Evolutionary conservation across 2,797 vertebrate genomes (phyloP).

Genomic region (Cryptoprocta ferox): DNA sequence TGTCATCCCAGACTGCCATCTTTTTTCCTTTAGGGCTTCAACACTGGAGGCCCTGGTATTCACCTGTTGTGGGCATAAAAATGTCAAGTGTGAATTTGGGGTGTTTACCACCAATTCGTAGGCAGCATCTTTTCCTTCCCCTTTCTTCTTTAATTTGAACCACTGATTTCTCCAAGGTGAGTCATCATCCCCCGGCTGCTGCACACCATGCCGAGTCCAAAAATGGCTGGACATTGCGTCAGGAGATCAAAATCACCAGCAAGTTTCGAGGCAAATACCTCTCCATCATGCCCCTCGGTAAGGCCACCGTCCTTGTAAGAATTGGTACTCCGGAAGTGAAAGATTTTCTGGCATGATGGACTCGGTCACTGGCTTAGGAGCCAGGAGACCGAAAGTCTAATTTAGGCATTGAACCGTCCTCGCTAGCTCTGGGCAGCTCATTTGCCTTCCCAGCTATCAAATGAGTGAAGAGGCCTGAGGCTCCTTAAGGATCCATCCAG

Average conservation of each 20-base stretch:
- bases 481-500: neutral
- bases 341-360: neutral
- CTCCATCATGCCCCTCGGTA: constrained; percentile 98
- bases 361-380: neutral
- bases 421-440: neutral
- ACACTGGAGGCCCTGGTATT: neutral
- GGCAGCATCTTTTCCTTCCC: neutral
- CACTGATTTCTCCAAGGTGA: constrained; percentile 89
- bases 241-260: constrained; percentile 98
- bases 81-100: neutral
- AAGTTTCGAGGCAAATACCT: constrained; percentile 99
- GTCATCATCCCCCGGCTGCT: constrained; percentile 96
- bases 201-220: constrained; percentile 95
- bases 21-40: neutral
- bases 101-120: neutral
- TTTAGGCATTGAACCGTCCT: neutral
- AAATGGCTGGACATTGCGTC: constrained; percentile 95
- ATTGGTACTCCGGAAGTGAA: neutral
- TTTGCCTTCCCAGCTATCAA: neutral
- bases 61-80: neutral
- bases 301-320: constrained; percentile 71
- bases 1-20: neutral
- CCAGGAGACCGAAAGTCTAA: neutral
- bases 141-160: neutral
- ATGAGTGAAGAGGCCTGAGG: neutral